Conservation (phyloP, 2,888 invertebrate genomes). For the Polyommatus iphigenia region DNA sequence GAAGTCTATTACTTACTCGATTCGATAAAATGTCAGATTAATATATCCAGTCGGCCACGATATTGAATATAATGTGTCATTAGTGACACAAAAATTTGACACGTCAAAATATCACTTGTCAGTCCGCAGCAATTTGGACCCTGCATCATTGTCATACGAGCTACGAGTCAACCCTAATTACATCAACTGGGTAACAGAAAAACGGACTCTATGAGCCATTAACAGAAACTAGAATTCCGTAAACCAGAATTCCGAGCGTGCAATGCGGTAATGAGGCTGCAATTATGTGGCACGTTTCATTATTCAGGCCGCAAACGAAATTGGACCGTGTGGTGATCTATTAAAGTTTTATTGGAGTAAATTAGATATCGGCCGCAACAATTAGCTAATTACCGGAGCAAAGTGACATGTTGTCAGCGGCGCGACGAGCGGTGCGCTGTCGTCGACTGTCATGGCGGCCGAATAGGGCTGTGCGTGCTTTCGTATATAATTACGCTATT, state of each 20-base stretch:
- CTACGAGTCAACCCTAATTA: slow-evolving; percentile 22
- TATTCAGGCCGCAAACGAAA: slow-evolving; percentile 26
- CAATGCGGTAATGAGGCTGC: slow-evolving; percentile 54
- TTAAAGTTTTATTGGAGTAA: slow-evolving; percentile 35
- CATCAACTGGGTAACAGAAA: background rate
- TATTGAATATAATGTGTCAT: slow-evolving; percentile 43
- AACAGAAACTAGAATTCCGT: slow-evolving; percentile 36
- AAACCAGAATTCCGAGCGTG: slow-evolving; percentile 44
- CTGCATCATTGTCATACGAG: slow-evolving; percentile 23
- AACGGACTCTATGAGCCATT: background rate
- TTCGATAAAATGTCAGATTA: slow-evolving; percentile 52
- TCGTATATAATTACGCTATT: slow-evolving; percentile 30
- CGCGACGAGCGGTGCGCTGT: slow-evolving; percentile 47
- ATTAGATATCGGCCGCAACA: slow-evolving; percentile 46
- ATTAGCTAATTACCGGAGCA: slow-evolving; percentile 66
- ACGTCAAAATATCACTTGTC: slow-evolving; percentile 48
- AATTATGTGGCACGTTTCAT: slow-evolving; percentile 47
- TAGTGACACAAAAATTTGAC: slow-evolving; percentile 46
- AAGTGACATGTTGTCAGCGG: slow-evolving; percentile 54
- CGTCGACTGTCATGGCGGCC: slow-evolving; percentile 56
- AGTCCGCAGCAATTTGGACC: slow-evolving; percentile 33
- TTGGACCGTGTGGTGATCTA: background rate
- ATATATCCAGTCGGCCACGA: slow-evolving; percentile 55
- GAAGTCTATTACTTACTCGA: slow-evolving; percentile 36
- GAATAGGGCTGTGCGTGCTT: slow-evolving; percentile 41